Conservation (phyloP, 2,113 vertebrate genomes). For the Phocoena sinus region DNA sequence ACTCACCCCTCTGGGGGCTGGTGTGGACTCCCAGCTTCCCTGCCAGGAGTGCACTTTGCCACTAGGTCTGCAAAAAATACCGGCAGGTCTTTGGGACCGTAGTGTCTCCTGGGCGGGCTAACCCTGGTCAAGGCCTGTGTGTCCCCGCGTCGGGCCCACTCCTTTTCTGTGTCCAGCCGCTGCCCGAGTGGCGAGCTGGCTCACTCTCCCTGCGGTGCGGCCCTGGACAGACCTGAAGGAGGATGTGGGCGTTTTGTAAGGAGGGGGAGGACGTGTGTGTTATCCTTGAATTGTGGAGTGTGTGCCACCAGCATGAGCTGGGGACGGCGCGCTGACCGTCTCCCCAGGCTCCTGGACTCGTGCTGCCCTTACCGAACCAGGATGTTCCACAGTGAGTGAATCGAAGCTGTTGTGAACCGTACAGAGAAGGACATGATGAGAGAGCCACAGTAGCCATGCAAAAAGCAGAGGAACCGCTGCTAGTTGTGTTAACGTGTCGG, state of each 20-base stretch:
- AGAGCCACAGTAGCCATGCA: not conserved
- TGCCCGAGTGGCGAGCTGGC: not conserved
- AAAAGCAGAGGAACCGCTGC: not conserved
- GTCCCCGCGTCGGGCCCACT: not conserved
- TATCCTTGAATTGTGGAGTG: not conserved
- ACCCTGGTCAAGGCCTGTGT: not conserved
- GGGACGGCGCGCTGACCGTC: accelerated
- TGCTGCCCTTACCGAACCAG: not conserved
- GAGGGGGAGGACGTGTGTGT: not conserved
- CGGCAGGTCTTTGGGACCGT: not conserved
- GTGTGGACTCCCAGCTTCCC: not conserved
- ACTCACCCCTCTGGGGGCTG: not conserved
- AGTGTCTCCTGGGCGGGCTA: not conserved
- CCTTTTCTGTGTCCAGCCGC: not conserved
- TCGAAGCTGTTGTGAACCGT: not conserved
- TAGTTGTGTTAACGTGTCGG: not conserved
- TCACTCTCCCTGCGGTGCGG: not conserved
- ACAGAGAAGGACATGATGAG: not conserved
- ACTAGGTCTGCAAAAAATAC: not conserved
- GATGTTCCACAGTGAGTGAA: not conserved
- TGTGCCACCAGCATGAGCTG: not conserved
- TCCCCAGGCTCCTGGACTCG: not conserved
- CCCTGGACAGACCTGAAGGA: not conserved
- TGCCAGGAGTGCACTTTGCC: not conserved
- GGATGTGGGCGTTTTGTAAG: not conserved